phyloP scores from a whole-genome alignment of 2,797 vertebrate genomes.

The Cichlasoma orientale region DNA sequence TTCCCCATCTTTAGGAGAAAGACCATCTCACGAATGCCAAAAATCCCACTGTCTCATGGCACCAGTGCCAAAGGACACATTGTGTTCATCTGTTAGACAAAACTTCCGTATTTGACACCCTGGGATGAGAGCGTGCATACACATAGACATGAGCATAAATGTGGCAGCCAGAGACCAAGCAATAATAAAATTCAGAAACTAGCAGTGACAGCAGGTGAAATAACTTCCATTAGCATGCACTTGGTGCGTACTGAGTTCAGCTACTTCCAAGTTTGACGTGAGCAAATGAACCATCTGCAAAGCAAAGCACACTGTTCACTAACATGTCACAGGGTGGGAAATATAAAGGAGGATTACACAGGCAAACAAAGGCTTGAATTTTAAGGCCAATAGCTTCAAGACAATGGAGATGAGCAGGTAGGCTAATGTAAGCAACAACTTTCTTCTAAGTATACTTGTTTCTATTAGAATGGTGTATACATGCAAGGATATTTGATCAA shows the following conservation, averaged over 20 bases:
- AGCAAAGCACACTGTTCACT: background rate
- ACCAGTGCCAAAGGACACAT: background rate
- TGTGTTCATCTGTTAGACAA: background rate
- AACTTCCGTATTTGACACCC: background rate
- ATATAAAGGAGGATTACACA: background rate
- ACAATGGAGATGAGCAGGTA: background rate
- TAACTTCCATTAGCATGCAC: background rate
- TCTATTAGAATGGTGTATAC: background rate
- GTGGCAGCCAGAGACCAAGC: background rate
- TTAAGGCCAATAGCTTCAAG: background rate
- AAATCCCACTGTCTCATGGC: fast-evolving
- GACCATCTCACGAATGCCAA: background rate
- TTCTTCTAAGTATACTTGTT: background rate
- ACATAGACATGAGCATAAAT: background rate
- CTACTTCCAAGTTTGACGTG: background rate
- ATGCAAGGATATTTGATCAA: background rate
- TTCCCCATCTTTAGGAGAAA: background rate
- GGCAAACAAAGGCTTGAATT: background rate
- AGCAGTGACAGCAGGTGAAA: background rate
- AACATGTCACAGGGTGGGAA: background rate
- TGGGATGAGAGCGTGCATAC: background rate
- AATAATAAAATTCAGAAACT: background rate
- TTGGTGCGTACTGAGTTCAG: background rate
- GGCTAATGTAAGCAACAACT: background rate
- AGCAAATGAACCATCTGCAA: background rate